Percentiles rank a stretch among this genome's conserved stretches.
Conservation (phyloP, 2,888 invertebrate genomes). For the Lamproptera curius region DNA sequence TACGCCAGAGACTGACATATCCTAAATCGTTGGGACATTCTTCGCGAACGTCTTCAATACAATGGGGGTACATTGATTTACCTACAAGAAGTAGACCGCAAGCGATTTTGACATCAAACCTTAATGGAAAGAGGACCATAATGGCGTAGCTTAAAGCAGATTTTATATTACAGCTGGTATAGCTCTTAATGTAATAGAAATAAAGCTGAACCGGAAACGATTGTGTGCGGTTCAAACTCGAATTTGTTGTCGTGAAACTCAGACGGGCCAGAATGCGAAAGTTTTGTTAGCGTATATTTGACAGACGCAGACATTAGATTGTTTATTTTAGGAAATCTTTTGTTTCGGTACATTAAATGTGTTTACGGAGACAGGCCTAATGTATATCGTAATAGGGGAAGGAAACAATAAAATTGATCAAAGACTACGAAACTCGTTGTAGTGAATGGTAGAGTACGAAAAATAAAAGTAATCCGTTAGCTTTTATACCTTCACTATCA, state of each 20-base stretch:
- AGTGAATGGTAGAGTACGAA: background rate
- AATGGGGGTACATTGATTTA: conserved; percentile 41
- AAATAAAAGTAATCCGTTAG: background rate
- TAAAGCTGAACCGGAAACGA: conserved; percentile 31
- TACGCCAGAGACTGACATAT: conserved; percentile 63
- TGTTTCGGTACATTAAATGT: conserved; percentile 3
- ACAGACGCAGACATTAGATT: conserved; percentile 60
- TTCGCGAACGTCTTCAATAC: conserved; percentile 62
- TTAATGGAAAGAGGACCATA: conserved; percentile 22
- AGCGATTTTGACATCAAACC: conserved; percentile 23
- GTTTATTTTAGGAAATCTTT: conserved; percentile 39
- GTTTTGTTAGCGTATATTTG: conserved; percentile 50
- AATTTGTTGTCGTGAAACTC: conserved; percentile 29
- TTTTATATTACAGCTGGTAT: conserved; percentile 17
- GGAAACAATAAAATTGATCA: background rate
- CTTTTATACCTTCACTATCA: no score
- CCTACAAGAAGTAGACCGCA: conserved; percentile 10
- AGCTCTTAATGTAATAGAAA: conserved; percentile 22
- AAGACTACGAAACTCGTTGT: background rate
- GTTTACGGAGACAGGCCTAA: background rate
- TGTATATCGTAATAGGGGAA: background rate
- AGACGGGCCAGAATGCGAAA: conserved; percentile 38
- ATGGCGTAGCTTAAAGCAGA: conserved; percentile 15
- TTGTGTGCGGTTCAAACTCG: conserved; percentile 11
- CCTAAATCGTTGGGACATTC: conserved; percentile 72